phyloP scores from a whole-genome alignment of 2,888 invertebrate species.

The Catocala fraxini region DNA sequence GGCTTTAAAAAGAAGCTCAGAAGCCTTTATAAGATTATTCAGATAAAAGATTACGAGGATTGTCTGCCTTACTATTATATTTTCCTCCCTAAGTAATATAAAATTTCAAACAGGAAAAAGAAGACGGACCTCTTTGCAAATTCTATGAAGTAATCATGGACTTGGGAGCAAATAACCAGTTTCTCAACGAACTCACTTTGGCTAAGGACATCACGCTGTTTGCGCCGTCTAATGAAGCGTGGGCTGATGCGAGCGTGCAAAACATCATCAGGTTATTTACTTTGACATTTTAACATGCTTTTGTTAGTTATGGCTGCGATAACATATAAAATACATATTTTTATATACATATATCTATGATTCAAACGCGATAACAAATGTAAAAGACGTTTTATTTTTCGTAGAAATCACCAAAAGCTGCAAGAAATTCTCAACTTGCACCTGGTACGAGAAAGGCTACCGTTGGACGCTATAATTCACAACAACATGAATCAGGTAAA shows the following conservation, averaged over 20 bases:
- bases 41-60: conserved; percentile 39
- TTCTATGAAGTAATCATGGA: conserved; percentile 94
- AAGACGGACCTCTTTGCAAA: conserved; percentile 90
- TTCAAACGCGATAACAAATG: neutral
- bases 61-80: conserved; percentile 26
- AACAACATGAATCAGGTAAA: conserved; percentile 91
- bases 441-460: conserved; percentile 92
- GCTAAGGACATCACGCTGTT: conserved; percentile 94
- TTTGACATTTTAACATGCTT: conserved; percentile 29
- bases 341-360: too few relatives aligned
- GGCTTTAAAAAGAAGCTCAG: conserved; percentile 37
- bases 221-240: conserved; percentile 96
- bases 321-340: neutral
- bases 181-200: conserved; percentile 90
- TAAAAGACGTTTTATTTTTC: conserved; percentile 27
- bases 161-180: conserved; percentile 90
- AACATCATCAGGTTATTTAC: conserved; percentile 88
- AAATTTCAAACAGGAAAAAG: conserved; percentile 73
- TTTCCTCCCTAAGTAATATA: conserved; percentile 29
- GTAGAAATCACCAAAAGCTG: conserved; percentile 90
- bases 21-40: conserved; percentile 32
- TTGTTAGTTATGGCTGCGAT: neutral
- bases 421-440: conserved; percentile 94
- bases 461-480: conserved; percentile 91
- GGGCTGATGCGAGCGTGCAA: conserved; percentile 92